These are phyloP conservation scores for Charaxes varanes DNA, from an alignment of 1,140 invertebrate genomes.

Conservation along the genomic window DNA sequence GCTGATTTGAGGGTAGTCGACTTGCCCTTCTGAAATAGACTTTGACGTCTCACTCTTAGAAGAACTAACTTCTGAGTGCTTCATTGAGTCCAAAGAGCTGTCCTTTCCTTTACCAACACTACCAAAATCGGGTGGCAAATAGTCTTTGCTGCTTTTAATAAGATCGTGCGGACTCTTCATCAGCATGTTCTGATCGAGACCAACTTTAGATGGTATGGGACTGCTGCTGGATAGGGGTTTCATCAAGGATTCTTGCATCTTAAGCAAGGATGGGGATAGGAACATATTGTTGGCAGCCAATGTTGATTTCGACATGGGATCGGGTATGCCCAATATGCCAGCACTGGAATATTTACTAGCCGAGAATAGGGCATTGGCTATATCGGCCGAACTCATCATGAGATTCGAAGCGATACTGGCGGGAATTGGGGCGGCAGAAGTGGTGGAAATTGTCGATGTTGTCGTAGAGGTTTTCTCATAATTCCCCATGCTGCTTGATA, in stretches of 20 bases:
- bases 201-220: conserved; percentile 59
- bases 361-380: conserved; percentile 77
- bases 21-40: conserved; percentile 36
- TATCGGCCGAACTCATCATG: conserved; percentile 76
- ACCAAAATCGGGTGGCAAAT: conserved; percentile 67
- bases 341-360: conserved; percentile 76
- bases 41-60: conserved; percentile 47
- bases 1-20: conserved; percentile 43
- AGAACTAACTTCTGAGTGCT: conserved; percentile 35
- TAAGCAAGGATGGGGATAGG: conserved; percentile 71
- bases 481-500: conserved; percentile 48
- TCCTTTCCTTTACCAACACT: conserved; percentile 66
- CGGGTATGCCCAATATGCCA: conserved; percentile 76
- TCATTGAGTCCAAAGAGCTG: conserved; percentile 36
- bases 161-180: conserved; percentile 69
- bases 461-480: conserved; percentile 62
- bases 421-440: conserved; percentile 56
- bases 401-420: conserved; percentile 73
- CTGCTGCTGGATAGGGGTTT: conserved; percentile 67
- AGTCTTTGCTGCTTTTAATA: conserved; percentile 66
- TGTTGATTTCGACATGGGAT: conserved; percentile 81
- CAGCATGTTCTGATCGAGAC: conserved; percentile 56
- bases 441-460: conserved; percentile 47
- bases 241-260: conserved; percentile 72
- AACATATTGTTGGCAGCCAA: conserved; percentile 82